Conservation (phyloP, 2,797 vertebrate genomes). For the Tinamus major region DNA sequence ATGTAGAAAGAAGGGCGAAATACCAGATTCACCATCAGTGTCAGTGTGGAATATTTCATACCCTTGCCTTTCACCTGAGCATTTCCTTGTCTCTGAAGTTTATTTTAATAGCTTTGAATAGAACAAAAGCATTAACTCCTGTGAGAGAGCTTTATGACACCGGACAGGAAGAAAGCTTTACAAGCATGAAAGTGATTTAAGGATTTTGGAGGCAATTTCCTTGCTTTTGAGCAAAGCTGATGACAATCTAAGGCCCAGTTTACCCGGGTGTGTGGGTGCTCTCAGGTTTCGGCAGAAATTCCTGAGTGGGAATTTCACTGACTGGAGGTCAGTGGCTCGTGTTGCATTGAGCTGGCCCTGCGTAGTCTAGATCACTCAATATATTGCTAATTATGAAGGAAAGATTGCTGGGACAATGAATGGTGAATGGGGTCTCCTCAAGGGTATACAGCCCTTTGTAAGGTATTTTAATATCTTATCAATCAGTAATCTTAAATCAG, state of each 20-base stretch:
- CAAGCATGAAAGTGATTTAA: not conserved
- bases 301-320: not conserved
- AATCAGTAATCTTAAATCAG: not conserved
- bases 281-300: not conserved
- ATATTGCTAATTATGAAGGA: not conserved
- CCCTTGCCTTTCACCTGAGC: not conserved
- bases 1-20: not conserved
- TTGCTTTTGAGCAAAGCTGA: slow-evolving; percentile 8
- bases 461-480: not conserved
- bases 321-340: not conserved
- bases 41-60: not conserved
- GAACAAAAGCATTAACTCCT: not conserved
- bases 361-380: not conserved
- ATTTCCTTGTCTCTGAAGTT: not conserved
- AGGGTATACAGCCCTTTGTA: not conserved
- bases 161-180: not conserved
- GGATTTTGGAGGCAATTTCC: not conserved
- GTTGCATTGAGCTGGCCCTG: not conserved
- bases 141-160: not conserved
- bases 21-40: not conserved
- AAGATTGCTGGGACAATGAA: slow-evolving; percentile 1
- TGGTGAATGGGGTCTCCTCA: not conserved
- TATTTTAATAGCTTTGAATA: slow-evolving; percentile 7
- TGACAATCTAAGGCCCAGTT: not conserved
- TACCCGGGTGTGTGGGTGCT: not conserved